A percentile compares a stretch with the other conserved stretches of the same genome.
phyloP scores from a whole-genome alignment of 1,140 invertebrate genomes.

The Arion vulgaris region DNA sequence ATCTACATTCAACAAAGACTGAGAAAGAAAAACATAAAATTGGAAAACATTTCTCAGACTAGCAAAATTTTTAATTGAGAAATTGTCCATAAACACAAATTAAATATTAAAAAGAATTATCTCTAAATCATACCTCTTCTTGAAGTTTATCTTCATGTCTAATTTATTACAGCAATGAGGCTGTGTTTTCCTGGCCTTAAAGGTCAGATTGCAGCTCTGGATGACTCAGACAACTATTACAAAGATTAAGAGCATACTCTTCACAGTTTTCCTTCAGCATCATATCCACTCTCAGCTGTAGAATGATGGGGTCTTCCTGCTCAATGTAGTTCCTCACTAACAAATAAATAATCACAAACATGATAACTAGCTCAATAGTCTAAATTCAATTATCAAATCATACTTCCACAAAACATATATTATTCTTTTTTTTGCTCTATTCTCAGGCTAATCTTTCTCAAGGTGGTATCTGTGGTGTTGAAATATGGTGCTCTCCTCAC shows the following conservation, averaged over 20 bases:
- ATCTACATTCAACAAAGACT: no score
- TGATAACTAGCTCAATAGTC: neutral
- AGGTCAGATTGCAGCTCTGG: conserved; percentile 50
- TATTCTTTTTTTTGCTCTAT: no score
- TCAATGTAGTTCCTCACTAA: conserved; percentile 57
- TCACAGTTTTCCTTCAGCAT: conserved; percentile 64
- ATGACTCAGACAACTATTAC: conserved; percentile 57
- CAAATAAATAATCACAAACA: conserved; percentile 1
- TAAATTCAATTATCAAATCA: neutral
- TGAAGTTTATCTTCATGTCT: conserved; percentile 56
- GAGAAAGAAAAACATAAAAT: no score
- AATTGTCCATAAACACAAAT: no score
- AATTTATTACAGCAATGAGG: conserved; percentile 51
- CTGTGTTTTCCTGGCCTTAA: conserved; percentile 50
- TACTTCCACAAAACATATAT: no score
- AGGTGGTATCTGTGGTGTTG: no score
- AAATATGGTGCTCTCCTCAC: no score
- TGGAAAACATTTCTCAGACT: no score
- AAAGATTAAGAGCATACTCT: conserved; percentile 61
- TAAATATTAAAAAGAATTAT: no score
- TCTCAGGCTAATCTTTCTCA: no score
- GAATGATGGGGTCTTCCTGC: conserved; percentile 55
- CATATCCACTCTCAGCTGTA: conserved; percentile 60
- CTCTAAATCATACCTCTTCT: conserved; percentile 51
- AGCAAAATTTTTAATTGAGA: no score